Conservation (phyloP, 2,888 invertebrate genomes). For the Mylabris sibirica region DNA sequence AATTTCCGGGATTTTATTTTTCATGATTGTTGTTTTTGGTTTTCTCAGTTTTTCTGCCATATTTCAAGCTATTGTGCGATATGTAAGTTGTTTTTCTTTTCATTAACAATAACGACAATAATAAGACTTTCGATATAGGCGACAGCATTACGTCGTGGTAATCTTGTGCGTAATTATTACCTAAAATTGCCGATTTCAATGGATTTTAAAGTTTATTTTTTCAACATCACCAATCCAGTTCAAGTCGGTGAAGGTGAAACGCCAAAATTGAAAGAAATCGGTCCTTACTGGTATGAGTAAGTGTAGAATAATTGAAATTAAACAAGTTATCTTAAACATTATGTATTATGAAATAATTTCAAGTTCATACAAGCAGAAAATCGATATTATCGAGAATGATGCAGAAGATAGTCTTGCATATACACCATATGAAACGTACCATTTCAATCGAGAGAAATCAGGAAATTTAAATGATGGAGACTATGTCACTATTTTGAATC, state of each 20-base stretch:
- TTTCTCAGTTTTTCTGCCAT: constrained; percentile 28
- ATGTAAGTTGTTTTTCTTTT: constrained; percentile 41
- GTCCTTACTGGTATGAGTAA: constrained; percentile 82
- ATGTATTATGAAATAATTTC: constrained; percentile 39
- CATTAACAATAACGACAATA: background rate
- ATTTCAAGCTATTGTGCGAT: constrained; percentile 44
- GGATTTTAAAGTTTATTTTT: constrained; percentile 75
- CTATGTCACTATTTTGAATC: constrained; percentile 72
- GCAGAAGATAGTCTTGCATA: constrained; percentile 78
- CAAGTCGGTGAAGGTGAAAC: constrained; percentile 72
- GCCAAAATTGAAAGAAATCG: constrained; percentile 75
- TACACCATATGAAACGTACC: constrained; percentile 71
- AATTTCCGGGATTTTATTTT: background rate
- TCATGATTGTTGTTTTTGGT: constrained; percentile 16
- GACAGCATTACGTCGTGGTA: constrained; percentile 73
- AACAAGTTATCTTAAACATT: background rate
- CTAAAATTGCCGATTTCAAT: constrained; percentile 73
- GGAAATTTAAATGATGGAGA: constrained; percentile 80
- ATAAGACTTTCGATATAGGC: constrained; percentile 64
- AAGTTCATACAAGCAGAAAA: constrained; percentile 84
- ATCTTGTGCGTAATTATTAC: constrained; percentile 77
- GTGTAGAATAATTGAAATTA: constrained; percentile 46
- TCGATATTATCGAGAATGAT: constrained; percentile 75
- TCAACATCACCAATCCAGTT: constrained; percentile 77
- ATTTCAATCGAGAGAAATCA: constrained; percentile 72